These are phyloP conservation scores for Gyps fulvus DNA, from an alignment of 2,113 vertebrate species.

Conservation along the genomic window DNA sequence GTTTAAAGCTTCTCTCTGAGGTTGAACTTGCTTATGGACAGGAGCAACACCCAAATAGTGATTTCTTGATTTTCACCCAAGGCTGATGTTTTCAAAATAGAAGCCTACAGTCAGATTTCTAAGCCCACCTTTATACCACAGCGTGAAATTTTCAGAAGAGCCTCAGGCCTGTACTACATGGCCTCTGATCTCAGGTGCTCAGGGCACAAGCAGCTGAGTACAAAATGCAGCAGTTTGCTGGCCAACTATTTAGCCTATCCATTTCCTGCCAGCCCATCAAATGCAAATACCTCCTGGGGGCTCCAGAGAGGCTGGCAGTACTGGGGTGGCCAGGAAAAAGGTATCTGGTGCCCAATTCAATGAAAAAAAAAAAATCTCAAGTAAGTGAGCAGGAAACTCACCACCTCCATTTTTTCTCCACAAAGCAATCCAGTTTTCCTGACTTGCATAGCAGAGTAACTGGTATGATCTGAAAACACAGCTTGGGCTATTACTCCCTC, in stretches of 20 bases:
- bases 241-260: no score
- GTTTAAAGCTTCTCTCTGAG: not conserved
- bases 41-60: not conserved
- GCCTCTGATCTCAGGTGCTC: not conserved
- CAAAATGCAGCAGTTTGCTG: not conserved
- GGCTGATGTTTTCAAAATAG: not conserved
- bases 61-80: not conserved
- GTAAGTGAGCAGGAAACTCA: not conserved
- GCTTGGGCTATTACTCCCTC: not conserved
- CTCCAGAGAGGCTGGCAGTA: not conserved
- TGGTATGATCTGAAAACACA: not conserved
- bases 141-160: rapidly evolving
- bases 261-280: not conserved
- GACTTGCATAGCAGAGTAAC: not conserved
- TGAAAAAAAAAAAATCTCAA: not conserved
- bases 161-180: not conserved
- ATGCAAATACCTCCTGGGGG: not conserved
- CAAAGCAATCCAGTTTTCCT: not conserved
- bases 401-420: not conserved
- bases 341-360: not conserved
- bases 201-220: not conserved
- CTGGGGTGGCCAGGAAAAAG: not conserved
- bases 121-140: no score
- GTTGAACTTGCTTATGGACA: not conserved
- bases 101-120: not conserved